Base-by-base conservation (phyloP, 2,888 invertebrate genomes). In the Rhimphoctona megacephalus region DNA sequence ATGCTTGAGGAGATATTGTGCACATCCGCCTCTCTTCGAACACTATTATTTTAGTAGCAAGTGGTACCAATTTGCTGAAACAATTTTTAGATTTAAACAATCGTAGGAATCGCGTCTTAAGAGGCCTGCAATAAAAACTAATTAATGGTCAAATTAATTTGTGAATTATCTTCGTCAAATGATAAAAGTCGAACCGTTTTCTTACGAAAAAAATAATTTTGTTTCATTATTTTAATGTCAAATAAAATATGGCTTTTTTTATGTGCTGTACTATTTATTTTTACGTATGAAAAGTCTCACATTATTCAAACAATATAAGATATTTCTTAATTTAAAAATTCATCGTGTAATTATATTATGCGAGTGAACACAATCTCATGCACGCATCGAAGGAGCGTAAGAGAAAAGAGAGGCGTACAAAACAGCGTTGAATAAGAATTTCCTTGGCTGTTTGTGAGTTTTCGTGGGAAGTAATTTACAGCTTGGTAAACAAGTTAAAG, bases 401-500 rank as follows among this genome's bases (percentile, higher is more conserved):
- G 22, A 22, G 43, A 39, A 17, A 73, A 36, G 25, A n/a, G 33
- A 67, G n/a, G 22, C 17, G 33, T 19, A 19, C 17, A 46, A 30
- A 33, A 39, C 52, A n/a, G 25, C 19, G 67, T 79, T 46, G 36
- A 52, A 54, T 39, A 54, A 73, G 52, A 73, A 74, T 66, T 66
- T 52, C 14, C 43, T 36, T 43, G 43, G 54, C 30, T 17, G 78
- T 67, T 67, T 25, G 64, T 43, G 39, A 72, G 54, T 72, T 81
- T 77, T 66, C 72, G 77, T 81, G 73, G 64, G n/a, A 80, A 82
- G 84, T 66, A 85, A 85, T 85, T 81, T 85, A 81, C 77, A 81
- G 81, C 36, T 57, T 73, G 66, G 83, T 66, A 85, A 85, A 85
- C 66, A 73, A 81, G 81, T 81, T 85, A 78, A 69, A 81, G 72